Evolutionary conservation across 2,888 invertebrate genomes (phyloP), one percentile per base, ranked within the genome.

Genomic region (Zygothrica quintamaculata): DNA sequence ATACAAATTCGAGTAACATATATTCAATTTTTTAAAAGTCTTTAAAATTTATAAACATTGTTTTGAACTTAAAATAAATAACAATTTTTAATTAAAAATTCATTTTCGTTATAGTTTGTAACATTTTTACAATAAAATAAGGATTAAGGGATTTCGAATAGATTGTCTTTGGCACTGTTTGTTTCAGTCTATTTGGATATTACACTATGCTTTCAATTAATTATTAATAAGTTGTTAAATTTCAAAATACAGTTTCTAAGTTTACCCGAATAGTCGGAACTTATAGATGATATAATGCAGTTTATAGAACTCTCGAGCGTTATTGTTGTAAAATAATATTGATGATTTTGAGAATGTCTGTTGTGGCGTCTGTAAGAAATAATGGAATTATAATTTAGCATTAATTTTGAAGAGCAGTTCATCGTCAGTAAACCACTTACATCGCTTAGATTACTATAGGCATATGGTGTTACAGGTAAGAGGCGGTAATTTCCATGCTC

Each of bases 241-340:
- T 29, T 8, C 26, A 6, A 8, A 6, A 6, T 26, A 26, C 26
- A 8, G 26, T 26, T 4, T 37, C 13, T 68, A 73, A 8, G 43
- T 25, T 12, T 85, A 25, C 25, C 95, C 95, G 88, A 94, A 95
- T 0, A 94, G 97, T 58, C 96, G 93, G 57, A 99, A 92, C 88
- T 97, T 98, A 91, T 99, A 99, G 81, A 99, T 95, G 43, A 99
- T 92, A 90, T 98, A 99, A 87, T 99, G 98, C 58, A 98, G 90
- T 7, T 97, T 96, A 89, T 99, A 98, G 96, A 99, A 98, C 91
- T 96, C 94, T 85, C 96, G 94, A 0, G 97, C 96, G n/a, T 93
- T 92, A 0, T 98, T 95, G 90, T 98, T 98, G 92, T 98, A 98
- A 92, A 99, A 98, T 0, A 98, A 96, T 8, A 99, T 94, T 0